phyloP scores from a whole-genome alignment of 2,888 invertebrate genomes.

The Scaptomyza cyrtandrae region DNA sequence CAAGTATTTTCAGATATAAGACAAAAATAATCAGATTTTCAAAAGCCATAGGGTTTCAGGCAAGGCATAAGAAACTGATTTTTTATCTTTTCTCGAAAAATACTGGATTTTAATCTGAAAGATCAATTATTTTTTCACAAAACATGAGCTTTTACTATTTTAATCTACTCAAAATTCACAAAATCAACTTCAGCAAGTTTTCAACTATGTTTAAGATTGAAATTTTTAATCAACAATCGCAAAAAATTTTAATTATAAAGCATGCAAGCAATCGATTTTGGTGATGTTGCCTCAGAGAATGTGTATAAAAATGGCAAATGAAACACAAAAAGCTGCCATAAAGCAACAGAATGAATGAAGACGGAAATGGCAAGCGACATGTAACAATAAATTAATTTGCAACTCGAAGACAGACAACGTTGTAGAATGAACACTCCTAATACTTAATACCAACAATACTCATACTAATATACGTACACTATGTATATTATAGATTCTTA shows the following conservation, averaged over 20 bases:
- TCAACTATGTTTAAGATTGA: background rate
- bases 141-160: too few species aligned
- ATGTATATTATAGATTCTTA: background rate
- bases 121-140: too few species aligned
- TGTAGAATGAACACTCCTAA: slow-evolving; percentile 12
- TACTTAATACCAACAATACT: slow-evolving; percentile 4
- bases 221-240: background rate
- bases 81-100: too few species aligned
- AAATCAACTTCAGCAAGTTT: background rate
- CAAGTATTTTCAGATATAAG: too few species aligned
- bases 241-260: slow-evolving; percentile 9
- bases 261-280: background rate
- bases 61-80: too few species aligned
- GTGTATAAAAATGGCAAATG: slow-evolving; percentile 10
- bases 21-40: too few species aligned
- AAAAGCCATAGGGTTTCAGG: too few species aligned
- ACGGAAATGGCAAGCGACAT: slow-evolving; percentile 25
- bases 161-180: too few species aligned
- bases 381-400: slow-evolving; percentile 65
- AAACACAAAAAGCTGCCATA: slow-evolving; percentile 13
- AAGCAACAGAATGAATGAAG: slow-evolving; percentile 4
- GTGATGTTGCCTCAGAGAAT: slow-evolving; percentile 1
- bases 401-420: slow-evolving; percentile 19
- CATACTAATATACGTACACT: background rate
- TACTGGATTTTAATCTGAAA: too few species aligned